Percentiles rank a stretch among this genome's conserved stretches.
phyloP scores from a whole-genome alignment of 1,140 invertebrate genomes.

The Drosophila nebulosa region DNA sequence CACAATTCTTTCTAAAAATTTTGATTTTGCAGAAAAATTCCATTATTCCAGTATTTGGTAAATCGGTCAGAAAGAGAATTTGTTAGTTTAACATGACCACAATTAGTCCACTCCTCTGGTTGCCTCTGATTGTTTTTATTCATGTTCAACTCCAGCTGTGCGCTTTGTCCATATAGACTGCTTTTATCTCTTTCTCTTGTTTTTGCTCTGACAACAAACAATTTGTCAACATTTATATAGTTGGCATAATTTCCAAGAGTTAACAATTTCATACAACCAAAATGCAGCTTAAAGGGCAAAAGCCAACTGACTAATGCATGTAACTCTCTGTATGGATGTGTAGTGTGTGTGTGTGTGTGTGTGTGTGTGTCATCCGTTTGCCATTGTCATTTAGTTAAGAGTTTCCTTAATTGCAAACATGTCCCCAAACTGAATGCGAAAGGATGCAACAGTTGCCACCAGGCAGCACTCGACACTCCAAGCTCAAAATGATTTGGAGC shows the following conservation, averaged over 20 bases:
- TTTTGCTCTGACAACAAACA: slow-evolving; percentile 23
- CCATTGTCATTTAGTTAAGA: slow-evolving; percentile 59
- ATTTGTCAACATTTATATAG: slow-evolving; percentile 53
- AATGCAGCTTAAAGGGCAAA: slow-evolving; percentile 8
- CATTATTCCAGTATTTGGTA: neutral
- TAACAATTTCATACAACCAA: slow-evolving; percentile 36
- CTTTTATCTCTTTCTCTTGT: neutral
- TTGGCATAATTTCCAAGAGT: slow-evolving; percentile 50
- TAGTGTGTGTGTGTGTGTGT: slow-evolving; percentile 1
- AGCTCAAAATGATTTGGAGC: slow-evolving; percentile 49
- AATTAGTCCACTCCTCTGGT: neutral
- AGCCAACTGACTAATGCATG: neutral
- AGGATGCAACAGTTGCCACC: slow-evolving; percentile 54
- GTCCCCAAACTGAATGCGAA: slow-evolving; percentile 12
- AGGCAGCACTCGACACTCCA: neutral
- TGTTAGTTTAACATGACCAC: neutral
- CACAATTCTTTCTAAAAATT: too few species aligned
- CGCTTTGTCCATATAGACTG: neutral
- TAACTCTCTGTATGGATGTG: slow-evolving; percentile 6
- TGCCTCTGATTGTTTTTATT: neutral
- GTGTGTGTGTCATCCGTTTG: slow-evolving; percentile 36
- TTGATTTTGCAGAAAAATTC: too few species aligned
- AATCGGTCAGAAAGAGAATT: neutral
- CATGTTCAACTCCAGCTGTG: neutral
- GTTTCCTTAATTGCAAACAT: slow-evolving; percentile 61